Conservation (phyloP, 2,888 invertebrate genomes). For the Gymnocheta viridis region DNA sequence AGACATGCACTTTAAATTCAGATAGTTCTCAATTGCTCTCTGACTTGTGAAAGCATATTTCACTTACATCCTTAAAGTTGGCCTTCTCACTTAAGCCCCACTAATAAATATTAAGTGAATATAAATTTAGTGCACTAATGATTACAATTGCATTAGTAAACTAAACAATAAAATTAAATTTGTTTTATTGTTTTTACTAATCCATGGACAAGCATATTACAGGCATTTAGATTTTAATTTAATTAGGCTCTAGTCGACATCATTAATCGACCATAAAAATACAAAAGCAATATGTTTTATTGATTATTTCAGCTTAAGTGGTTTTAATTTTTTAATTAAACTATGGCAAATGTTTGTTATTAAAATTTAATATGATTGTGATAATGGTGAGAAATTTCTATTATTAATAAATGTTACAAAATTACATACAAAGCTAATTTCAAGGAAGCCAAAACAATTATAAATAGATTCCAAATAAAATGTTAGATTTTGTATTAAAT, state of each 20-base stretch:
- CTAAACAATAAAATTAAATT: conserved; percentile 42
- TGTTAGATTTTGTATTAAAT: too few relatives aligned
- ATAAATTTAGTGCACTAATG: background rate
- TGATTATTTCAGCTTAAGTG: conserved; percentile 46
- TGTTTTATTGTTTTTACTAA: conserved; percentile 50
- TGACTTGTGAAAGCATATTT: too few relatives aligned
- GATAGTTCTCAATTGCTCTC: too few relatives aligned
- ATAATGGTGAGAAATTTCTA: background rate
- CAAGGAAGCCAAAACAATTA: background rate
- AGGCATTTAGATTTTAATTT: conserved; percentile 42
- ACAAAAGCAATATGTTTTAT: conserved; percentile 28
- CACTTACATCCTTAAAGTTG: background rate
- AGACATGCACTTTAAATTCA: too few relatives aligned
- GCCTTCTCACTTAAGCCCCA: background rate
- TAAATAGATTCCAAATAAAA: background rate
- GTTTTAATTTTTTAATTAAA: conserved; percentile 37
- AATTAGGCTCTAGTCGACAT: conserved; percentile 45
- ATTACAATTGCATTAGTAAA: conserved; percentile 14
- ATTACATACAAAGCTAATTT: background rate
- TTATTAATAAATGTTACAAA: background rate
- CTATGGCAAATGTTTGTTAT: background rate
- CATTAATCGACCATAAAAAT: conserved; percentile 47
- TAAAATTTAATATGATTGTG: background rate
- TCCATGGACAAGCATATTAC: conserved; percentile 20
- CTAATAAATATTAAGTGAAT: background rate